These are phyloP conservation scores for Pachydiplax longipennis DNA, from an alignment of 2,888 invertebrate species.

Conservation along the genomic window DNA sequence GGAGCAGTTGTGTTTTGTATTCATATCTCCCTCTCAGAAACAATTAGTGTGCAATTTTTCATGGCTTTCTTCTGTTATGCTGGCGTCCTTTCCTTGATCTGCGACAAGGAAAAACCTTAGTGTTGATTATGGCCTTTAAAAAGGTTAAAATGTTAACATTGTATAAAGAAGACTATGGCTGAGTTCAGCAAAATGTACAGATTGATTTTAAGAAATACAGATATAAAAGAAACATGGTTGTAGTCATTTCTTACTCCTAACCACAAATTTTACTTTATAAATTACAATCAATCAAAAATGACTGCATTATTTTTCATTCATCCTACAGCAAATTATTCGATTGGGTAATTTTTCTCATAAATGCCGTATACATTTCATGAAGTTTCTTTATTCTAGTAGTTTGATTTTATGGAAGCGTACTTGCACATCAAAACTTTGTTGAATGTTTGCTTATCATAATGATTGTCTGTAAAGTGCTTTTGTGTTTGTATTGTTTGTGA, in stretches of 20 bases:
- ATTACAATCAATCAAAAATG: not conserved
- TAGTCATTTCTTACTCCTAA: constrained; percentile 39
- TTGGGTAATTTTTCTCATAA: not conserved
- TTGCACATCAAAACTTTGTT: not conserved
- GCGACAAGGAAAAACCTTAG: constrained; percentile 25
- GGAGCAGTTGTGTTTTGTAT: constrained; percentile 2
- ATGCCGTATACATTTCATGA: no score
- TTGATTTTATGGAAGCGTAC: not conserved
- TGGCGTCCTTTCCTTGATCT: constrained; percentile 31
- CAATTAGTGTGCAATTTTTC: constrained; percentile 5
- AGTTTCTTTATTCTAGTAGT: not conserved
- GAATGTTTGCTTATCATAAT: constrained; percentile 21
- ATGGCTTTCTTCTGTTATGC: constrained; percentile 37
- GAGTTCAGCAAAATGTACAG: constrained; percentile 47
- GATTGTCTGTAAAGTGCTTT: constrained; percentile 20
- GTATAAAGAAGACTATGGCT: constrained; percentile 47
- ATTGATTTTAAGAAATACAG: constrained; percentile 48
- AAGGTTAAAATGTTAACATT: constrained; percentile 44
- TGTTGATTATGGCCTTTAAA: constrained; percentile 39
- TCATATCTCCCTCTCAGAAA: not conserved
- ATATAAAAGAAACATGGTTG: constrained; percentile 38
- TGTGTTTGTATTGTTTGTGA: constrained; percentile 37
- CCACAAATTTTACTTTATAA: not conserved
- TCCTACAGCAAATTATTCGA: not conserved
- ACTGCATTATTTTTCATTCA: not conserved